Evolutionary conservation across 2,888 invertebrate genomes (phyloP).

Genomic region (Heterodera filipjevi): DNA sequence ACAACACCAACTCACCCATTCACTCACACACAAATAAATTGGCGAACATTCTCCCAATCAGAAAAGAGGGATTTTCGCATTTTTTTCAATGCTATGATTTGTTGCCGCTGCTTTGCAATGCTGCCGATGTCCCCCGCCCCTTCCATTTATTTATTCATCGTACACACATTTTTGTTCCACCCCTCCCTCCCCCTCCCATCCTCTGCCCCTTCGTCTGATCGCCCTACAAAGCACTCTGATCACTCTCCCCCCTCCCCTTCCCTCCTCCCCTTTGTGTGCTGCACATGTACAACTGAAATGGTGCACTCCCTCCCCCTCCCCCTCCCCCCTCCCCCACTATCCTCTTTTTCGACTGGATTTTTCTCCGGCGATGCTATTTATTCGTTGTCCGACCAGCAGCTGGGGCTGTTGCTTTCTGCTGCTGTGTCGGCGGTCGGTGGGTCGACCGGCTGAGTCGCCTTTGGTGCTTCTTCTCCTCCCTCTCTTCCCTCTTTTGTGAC

Average conservation of each 20-base stretch:
- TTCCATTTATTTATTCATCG: not conserved
- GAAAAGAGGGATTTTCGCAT: not conserved
- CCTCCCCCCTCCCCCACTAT: not conserved
- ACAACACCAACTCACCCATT: not conserved
- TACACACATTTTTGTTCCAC: not conserved
- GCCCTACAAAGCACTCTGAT: constrained; percentile 12
- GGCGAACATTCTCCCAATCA: not conserved
- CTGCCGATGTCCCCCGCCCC: not conserved
- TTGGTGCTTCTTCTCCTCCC: not conserved
- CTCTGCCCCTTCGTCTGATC: not conserved
- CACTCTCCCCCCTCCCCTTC: no score
- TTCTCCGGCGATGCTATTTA: not conserved
- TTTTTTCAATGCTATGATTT: not conserved
- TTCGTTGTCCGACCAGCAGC: not conserved
- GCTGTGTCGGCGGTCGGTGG: no score
- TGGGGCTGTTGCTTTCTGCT: not conserved
- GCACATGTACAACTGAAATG: not conserved
- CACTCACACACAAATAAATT: not conserved
- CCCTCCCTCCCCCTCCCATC: not conserved
- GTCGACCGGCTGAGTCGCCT: constrained; percentile 3
- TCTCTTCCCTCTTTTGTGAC: not conserved
- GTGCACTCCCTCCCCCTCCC: not conserved
- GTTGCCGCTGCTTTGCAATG: not conserved
- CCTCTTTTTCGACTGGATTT: not conserved
- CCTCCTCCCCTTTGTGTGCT: not conserved